phyloP scores from a whole-genome alignment of 1,140 invertebrate species.

The Tetragonula clypearis region DNA sequence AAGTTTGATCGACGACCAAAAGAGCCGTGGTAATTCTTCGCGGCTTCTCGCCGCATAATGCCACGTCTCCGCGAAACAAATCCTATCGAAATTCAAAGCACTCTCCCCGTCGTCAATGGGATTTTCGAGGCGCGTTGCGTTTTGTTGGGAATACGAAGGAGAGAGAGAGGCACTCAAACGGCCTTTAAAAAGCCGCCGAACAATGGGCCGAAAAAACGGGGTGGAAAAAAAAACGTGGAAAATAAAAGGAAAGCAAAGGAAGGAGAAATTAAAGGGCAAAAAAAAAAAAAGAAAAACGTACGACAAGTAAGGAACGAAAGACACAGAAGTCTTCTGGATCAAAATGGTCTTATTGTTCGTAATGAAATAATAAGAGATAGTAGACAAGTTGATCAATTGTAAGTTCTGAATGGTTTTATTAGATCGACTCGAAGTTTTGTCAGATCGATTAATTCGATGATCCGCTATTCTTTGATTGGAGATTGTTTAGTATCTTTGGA shows the following conservation, averaged over 20 bases:
- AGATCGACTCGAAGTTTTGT: too few relatives aligned
- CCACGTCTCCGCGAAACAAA: background rate
- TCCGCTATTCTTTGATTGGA: too few relatives aligned
- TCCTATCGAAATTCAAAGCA: conserved; percentile 2
- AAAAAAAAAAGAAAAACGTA: too few relatives aligned
- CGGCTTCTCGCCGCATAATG: background rate
- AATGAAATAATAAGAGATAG: too few relatives aligned
- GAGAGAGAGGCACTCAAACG: conserved; percentile 2
- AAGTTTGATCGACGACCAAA: background rate
- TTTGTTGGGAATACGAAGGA: conserved; percentile 2
- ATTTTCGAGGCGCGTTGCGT: conserved; percentile 30
- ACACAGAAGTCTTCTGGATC: background rate
- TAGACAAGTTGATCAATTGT: too few relatives aligned
- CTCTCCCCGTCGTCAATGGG: conserved; percentile 20
- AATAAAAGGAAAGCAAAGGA: background rate
- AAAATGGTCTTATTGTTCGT: background rate
- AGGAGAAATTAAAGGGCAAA: too few relatives aligned
- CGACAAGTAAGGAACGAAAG: background rate
- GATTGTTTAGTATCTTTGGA: too few relatives aligned
- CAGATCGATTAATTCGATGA: too few relatives aligned
- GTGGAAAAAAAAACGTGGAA: background rate
- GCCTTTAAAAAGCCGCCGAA: background rate
- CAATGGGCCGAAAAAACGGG: too few relatives aligned
- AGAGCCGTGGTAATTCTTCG: background rate
- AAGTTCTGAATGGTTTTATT: too few relatives aligned